Evolutionary conservation across 30 jellyfish, hydroid and myxozoan species (phyloP), one percentile per base, ranked within the genome.

Genomic region (Pelagia noctiluca): DNA sequence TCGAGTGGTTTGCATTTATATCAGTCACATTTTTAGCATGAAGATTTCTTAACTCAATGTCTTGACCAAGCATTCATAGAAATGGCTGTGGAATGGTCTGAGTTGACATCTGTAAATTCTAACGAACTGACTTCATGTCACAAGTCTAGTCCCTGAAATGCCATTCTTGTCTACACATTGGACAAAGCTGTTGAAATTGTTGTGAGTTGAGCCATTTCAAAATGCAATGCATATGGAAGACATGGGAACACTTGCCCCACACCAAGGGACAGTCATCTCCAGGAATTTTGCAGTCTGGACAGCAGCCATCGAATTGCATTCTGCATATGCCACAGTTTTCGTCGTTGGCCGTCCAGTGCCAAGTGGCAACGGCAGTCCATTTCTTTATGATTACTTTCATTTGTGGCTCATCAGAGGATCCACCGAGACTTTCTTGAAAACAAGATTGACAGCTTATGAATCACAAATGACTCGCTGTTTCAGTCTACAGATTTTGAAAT

Each of bases 341-440:
- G 73, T 94, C 99, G 74, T 94, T 89, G 7, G 97, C 97, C 50
- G 90, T 94, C 99, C 99, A 94, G 70, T 89, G 97, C 99, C 99
- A 94, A 3, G 89, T 85, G 2, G 97, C 97, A 33, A 94, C 99
- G 26, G 99, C 97, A 64, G 89, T 94, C 98, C 98, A 93, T 50
- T 96, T 93, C 72, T 93, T 87, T 18, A 93, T 60, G 28, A 79
- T 82, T 16, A 93, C 97, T 35, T 93, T 87, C 98, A 93, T 90
- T 54, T 64, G 29, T 63, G 68, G 16, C 8, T 8, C 57, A 8
- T 5, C 8, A 42, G 57, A 42, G 57, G 57, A 42, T 5, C 57
- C 16, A 42, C 57, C 16, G 57, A 5, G 8, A 42, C 57, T 5
- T 42, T 5, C 16, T 42, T 42, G 57, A 42, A 42, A n/a, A n/a